Percentiles rank a stretch among this genome's conserved stretches.
phyloP scores from a whole-genome alignment of 2,888 invertebrate species.

The Agrotis ipsilon region DNA sequence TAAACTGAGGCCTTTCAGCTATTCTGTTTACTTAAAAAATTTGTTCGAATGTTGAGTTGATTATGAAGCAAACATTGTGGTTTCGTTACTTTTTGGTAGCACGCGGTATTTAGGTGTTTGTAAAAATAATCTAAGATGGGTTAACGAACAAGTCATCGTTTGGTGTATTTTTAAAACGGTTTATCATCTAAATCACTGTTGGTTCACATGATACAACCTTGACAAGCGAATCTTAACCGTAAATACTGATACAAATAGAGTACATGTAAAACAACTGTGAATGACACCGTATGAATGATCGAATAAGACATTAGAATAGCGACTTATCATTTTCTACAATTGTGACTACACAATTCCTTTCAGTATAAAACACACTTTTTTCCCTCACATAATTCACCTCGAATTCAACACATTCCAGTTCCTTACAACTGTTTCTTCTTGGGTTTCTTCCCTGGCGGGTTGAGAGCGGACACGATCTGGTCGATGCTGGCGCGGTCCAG shows the following conservation, averaged over 20 bases:
- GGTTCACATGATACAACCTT: neutral
- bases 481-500: constrained; percentile 92
- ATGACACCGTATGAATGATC: neutral
- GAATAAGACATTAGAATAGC: neutral
- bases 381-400: too few species aligned
- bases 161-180: neutral
- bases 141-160: neutral
- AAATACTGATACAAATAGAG: neutral
- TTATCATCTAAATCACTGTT: constrained; percentile 4
- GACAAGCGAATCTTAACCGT: neutral
- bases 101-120: constrained; percentile 6
- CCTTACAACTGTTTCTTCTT: constrained; percentile 50
- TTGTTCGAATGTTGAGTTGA: constrained; percentile 23
- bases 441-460: constrained; percentile 87
- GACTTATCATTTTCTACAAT: neutral
- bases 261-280: neutral
- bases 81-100: constrained; percentile 2
- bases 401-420: neutral
- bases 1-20: neutral
- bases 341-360: neutral
- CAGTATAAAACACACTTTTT: neutral
- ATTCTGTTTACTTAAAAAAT: neutral
- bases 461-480: constrained; percentile 92
- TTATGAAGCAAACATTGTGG: constrained; percentile 6
- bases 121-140: constrained; percentile 11